Evolutionary conservation across 2,797 vertebrate genomes (phyloP).

Genomic region (Stomatorhinus walkeri): DNA sequence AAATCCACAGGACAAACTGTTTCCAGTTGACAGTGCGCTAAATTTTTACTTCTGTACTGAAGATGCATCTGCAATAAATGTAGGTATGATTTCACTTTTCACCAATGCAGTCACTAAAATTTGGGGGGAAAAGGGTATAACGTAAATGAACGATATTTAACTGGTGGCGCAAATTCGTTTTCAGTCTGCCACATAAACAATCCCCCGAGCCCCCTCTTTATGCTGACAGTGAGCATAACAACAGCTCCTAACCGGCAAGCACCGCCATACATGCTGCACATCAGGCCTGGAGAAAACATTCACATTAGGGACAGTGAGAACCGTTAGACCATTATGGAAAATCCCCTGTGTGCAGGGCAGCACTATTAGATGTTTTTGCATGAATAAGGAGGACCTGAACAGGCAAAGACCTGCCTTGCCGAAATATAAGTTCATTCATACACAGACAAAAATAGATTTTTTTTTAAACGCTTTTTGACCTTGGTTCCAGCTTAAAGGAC

Average conservation of each 20-base stretch:
- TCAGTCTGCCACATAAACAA: constrained; percentile 5
- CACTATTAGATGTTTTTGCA: constrained; percentile 41
- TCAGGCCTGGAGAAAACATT: constrained; percentile 41
- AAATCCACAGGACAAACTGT: constrained; percentile 15
- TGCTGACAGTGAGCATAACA: constrained; percentile 33
- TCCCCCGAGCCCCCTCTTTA: background rate
- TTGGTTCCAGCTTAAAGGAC: constrained; percentile 19
- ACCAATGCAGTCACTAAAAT: background rate
- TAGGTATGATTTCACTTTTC: background rate
- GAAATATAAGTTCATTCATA: background rate
- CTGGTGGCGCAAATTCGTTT: background rate
- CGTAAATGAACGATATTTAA: background rate
- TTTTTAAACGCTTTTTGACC: background rate
- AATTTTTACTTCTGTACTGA: background rate
- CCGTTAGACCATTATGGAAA: constrained; percentile 46
- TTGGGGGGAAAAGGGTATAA: background rate
- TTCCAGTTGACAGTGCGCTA: background rate
- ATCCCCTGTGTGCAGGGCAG: constrained; percentile 32
- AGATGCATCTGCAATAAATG: background rate
- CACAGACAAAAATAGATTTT: constrained; percentile 28
- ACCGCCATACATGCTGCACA: constrained; percentile 28
- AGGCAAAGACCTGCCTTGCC: background rate
- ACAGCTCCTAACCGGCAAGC: constrained; percentile 38
- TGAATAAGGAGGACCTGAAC: constrained; percentile 41
- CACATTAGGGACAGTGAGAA: constrained; percentile 30